Base-by-base conservation (phyloP, 2,888 invertebrate genomes). In the Apodemia zela region DNA sequence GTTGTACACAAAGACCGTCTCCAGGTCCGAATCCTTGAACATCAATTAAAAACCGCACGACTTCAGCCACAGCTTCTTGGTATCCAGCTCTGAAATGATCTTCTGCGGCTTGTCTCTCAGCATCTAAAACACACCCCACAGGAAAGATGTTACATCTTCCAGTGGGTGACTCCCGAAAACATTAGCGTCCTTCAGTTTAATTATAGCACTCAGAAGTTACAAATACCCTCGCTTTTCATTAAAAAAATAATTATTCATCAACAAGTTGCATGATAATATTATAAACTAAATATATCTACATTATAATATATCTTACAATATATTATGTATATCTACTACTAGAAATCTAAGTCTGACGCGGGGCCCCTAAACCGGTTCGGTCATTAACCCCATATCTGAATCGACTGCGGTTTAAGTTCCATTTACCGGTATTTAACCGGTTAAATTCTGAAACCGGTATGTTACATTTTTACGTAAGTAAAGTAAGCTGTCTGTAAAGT, bases 1-100 rank as follows among this genome's bases (percentile, higher is more conserved):
- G 92, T 68, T 97, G 95, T 62, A 95, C 94, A 79, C 97, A 98
- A 35, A 97, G 91, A 0, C 95, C 94, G 78, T 98, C 97, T n/a
- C 94, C 93, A 0, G 95, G 94, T 62, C 93, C 95, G 80, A 95
- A 95, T 3, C 96, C 96, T 75, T 97, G 96, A 10, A 95, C 94
- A 77, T 98, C 98, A 25, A 97, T 96, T 61, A 98, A 94, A 84
- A 97, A 98, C 72, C 97, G 94, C 89, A 98, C 95, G 0, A 96
- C 95, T 83, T 98, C 98, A 62, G 96, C 95, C 79, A 97, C 94
- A 71, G 98, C 98, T 82, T 98, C 98, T 79, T 97, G 96, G 89
- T 95, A 98, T 2, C 98, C 98, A 18, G 96, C 93, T 63, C 95
- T 93, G 84, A 95, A 97, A 71, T 81, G 76, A 33, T 82, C 85